phyloP scores from a whole-genome alignment of 1,140 invertebrate species.

The Harpegnathos saltator region DNA sequence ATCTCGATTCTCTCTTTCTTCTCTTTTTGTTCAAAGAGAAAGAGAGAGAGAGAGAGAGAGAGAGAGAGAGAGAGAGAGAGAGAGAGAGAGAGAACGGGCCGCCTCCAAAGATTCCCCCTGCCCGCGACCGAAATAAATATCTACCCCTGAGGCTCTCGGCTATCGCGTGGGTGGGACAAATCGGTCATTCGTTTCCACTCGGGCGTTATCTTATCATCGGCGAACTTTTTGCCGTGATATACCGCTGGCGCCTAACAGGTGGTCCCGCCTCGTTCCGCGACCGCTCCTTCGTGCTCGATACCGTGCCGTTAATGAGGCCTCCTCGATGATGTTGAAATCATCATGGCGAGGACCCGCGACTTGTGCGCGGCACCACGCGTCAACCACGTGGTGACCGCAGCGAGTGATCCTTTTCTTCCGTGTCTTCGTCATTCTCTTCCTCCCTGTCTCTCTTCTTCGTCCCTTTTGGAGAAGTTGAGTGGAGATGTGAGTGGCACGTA shows the following conservation, averaged over 20 bases:
- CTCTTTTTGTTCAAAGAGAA: too few species aligned
- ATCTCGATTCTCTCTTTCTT: too few species aligned
- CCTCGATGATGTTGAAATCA: constrained; percentile 12
- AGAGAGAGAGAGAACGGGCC: not conserved
- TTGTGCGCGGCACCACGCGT: constrained; percentile 69
- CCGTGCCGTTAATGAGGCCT: constrained; percentile 7
- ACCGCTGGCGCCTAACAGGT: constrained; percentile 47
- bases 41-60: too few species aligned
- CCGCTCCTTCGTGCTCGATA: not conserved
- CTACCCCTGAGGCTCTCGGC: not conserved
- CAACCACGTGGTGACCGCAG: constrained; percentile 70
- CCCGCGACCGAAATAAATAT: constrained; percentile 20
- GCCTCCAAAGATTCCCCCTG: not conserved
- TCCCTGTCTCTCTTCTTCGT: not conserved
- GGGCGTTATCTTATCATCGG: constrained; percentile 47
- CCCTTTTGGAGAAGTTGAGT: not conserved
- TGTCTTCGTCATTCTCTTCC: not conserved
- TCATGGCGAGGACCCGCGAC: not conserved
- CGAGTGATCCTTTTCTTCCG: not conserved
- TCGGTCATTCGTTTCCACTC: constrained; percentile 45
- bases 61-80: too few species aligned
- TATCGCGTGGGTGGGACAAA: constrained; percentile 26
- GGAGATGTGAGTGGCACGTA: not conserved
- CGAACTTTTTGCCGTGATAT: constrained; percentile 26
- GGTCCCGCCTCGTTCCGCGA: constrained; percentile 19